Evolutionary conservation across 2,888 invertebrate species (phyloP).

Genomic region (Elegia similella): DNA sequence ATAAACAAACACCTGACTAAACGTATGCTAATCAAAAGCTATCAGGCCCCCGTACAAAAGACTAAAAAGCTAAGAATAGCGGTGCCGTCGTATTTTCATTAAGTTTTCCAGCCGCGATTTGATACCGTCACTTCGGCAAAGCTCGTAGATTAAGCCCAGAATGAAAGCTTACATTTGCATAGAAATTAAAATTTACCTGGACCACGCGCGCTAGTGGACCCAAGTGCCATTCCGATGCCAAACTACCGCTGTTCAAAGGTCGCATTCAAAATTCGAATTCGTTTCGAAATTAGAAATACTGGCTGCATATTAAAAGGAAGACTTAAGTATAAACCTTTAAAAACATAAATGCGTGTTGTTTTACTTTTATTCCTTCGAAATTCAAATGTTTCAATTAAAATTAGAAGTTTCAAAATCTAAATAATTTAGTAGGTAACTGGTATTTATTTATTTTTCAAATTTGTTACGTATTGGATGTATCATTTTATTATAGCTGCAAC

Average conservation of each 20-base stretch:
- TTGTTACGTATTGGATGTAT: too few relatives aligned
- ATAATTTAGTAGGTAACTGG: too few relatives aligned
- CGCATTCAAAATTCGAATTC: conserved; percentile 48
- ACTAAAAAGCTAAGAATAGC: conserved; percentile 30
- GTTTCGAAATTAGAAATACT: conserved; percentile 18
- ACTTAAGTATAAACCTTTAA: too few relatives aligned
- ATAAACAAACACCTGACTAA: neutral
- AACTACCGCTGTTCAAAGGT: conserved; percentile 48
- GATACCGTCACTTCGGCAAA: conserved; percentile 63
- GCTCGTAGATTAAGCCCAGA: conserved; percentile 72
- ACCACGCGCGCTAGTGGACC: conserved; percentile 61
- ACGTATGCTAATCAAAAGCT: conserved; percentile 7
- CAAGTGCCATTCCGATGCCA: conserved; percentile 63
- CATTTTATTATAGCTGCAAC: too few relatives aligned
- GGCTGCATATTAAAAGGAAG: neutral
- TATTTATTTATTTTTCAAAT: too few relatives aligned
- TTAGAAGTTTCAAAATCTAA: too few relatives aligned
- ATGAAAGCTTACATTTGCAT: conserved; percentile 78
- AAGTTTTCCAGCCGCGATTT: conserved; percentile 67
- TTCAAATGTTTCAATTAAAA: too few relatives aligned
- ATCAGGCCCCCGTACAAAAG: conserved; percentile 4
- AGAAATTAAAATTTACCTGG: conserved; percentile 81
- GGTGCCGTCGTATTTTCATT: conserved; percentile 63
- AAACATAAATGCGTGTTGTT: too few relatives aligned
- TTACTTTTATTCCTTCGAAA: too few relatives aligned